Base-by-base conservation (phyloP, 2,888 invertebrate species). In the Eilema depressum region DNA sequence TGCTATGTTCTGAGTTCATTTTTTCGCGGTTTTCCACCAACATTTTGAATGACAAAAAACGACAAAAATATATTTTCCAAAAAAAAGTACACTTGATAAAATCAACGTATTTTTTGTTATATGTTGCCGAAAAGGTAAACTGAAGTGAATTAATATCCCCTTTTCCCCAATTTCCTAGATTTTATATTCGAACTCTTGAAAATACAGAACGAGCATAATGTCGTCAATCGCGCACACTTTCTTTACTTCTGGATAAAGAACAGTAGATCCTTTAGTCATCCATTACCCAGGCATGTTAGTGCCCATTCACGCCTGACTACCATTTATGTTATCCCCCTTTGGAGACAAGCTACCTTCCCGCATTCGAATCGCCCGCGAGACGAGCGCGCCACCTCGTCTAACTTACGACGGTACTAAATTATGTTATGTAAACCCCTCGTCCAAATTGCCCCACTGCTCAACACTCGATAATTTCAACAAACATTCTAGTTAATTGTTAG, bases 381-480 rank as follows among this genome's bases (percentile, higher is more conserved):
- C n/a, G n/a, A 53, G n/a, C n/a, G 53, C 53, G 53, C 53, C 53
- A 53, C 53, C n/a, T 53, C 53, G 53, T 53, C 53, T 53, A 10
- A 0, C 8, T n/a, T 53, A 53, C 20, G 53, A 59, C 20, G 26
- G 4, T 17, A 62, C 20, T 23, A 62, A 12, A 62, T 62, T 33
- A 62, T 62, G 20, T 26, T 11, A 26, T 25, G 17, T 47, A 47
- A 47, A 20, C 4, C 3, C 7, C n/a, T 30, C 20, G 37, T 63
- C 1, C 25, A 10, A 41, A 41, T 4, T 26, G 2, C 26, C 10
- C 26, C 41, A 20, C 17, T 25, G 41, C n/a, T 41, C 25, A 73
- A 69, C 71, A 68, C 83, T 82, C 81, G 30, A 73, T 71, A 71
- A 71, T 78, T 75, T 69, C 74, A 67, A 59, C 69, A 47, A 66